A percentile compares a stretch with the other conserved stretches of the same genome.
phyloP scores from a whole-genome alignment of 2,113 vertebrate genomes.

The Gobius niger region DNA sequence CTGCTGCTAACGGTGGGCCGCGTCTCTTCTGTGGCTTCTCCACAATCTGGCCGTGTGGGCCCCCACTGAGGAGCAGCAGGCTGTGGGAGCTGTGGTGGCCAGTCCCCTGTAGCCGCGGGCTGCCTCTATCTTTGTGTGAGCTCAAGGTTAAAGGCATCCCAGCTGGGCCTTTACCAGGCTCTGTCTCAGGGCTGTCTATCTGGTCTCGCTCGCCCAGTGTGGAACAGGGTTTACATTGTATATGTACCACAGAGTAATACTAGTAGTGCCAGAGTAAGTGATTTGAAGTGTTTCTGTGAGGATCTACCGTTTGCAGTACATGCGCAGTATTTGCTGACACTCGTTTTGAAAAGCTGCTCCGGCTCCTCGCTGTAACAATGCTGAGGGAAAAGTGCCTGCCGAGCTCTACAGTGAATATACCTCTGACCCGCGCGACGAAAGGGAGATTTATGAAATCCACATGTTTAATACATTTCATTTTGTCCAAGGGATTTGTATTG shows the following conservation, averaged over 20 bases:
- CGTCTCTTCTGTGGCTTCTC: constrained; percentile 48
- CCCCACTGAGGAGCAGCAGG: constrained; percentile 70
- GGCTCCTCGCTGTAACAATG: constrained; percentile 62
- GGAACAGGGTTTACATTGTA: constrained; percentile 29
- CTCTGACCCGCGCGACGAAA: constrained; percentile 71
- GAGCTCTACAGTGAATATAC: constrained; percentile 71
- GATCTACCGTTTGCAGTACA: constrained; percentile 63
- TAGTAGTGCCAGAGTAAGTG: constrained; percentile 60
- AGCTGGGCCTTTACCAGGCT: constrained; percentile 66
- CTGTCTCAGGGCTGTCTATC: constrained; percentile 43
- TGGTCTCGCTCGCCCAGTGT: constrained; percentile 27
- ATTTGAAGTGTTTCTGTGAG: constrained; percentile 66
- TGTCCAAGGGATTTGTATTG: constrained; percentile 78
- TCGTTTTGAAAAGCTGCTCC: constrained; percentile 69
- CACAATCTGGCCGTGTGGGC: constrained; percentile 68
- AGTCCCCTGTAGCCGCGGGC: constrained; percentile 63
- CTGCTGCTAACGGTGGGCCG: constrained; percentile 33
- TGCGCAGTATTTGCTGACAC: constrained; percentile 71
- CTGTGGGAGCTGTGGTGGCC: constrained; percentile 63
- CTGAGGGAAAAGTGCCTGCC: constrained; percentile 60
- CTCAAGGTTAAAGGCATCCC: constrained; percentile 78
- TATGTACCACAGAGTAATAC: constrained; percentile 55
- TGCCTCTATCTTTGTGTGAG: constrained; percentile 71
- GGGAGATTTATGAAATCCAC: constrained; percentile 80
- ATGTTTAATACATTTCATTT: constrained; percentile 85